These are phyloP conservation scores for Toxonevra muliebris DNA, from an alignment of 2,888 invertebrate species.

Conservation along the genomic window DNA sequence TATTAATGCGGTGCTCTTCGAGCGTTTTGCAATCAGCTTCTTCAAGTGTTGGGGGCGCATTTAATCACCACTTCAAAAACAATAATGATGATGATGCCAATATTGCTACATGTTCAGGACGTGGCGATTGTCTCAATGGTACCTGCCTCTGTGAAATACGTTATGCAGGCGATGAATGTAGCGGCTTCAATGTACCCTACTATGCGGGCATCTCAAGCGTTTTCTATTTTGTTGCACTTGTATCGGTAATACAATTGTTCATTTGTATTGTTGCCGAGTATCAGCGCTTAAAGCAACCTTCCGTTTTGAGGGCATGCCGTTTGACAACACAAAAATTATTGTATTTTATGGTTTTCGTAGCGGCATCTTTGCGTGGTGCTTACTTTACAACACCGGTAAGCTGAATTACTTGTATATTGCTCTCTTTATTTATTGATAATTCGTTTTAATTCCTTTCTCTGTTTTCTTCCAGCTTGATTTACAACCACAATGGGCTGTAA, in stretches of 20 bases:
- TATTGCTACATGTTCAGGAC: conserved; percentile 77
- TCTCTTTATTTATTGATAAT: conserved; percentile 15
- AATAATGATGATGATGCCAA: conserved; percentile 44
- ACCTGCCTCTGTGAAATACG: conserved; percentile 91
- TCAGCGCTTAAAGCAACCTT: conserved; percentile 83
- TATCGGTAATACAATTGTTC: conserved; percentile 84
- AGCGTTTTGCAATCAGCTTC: conserved; percentile 55
- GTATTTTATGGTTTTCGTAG: conserved; percentile 86
- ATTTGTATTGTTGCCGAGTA: conserved; percentile 86
- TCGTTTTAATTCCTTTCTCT: conserved; percentile 14
- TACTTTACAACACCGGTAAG: conserved; percentile 90
- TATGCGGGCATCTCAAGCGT: conserved; percentile 77
- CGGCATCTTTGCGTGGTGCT: conserved; percentile 84
- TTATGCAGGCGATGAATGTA: conserved; percentile 84
- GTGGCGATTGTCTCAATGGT: conserved; percentile 91
- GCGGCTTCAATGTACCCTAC: conserved; percentile 84
- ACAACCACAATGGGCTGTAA: conserved; percentile 86
- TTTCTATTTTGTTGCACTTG: conserved; percentile 83
- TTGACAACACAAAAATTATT: conserved; percentile 90
- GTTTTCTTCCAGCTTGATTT: conserved; percentile 72
- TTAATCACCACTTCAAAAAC: conserved; percentile 33
- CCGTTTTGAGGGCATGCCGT: conserved; percentile 81
- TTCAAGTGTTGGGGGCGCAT: conserved; percentile 43
- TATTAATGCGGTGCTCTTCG: conserved; percentile 65
- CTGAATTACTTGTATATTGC: conserved; percentile 36